These are phyloP conservation scores for Psilopsiagon aurifrons DNA, from an alignment of 2,113 vertebrate genomes.

Conservation along the genomic window DNA sequence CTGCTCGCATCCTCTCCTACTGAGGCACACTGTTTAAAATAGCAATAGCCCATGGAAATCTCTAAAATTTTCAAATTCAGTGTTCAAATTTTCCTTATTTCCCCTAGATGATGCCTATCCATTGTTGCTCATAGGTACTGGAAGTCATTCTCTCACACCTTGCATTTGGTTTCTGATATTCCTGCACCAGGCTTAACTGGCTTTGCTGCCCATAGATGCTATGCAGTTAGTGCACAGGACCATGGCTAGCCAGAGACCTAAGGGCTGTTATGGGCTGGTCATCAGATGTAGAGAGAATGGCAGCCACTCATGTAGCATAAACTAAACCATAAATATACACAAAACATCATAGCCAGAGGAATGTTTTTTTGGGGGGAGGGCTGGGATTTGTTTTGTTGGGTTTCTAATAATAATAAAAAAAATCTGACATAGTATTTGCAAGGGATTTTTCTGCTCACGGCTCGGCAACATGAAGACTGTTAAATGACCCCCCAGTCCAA, in stretches of 20 bases:
- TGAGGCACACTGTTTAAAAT: neutral
- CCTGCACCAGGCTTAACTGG: fast-evolving
- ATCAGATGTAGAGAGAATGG: fast-evolving
- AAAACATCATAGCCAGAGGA: neutral
- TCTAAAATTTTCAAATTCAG: too few relatives aligned
- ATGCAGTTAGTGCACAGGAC: fast-evolving
- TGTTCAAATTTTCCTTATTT: neutral
- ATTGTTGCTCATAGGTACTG: neutral
- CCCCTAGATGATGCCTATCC: neutral
- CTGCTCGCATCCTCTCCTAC: fast-evolving
- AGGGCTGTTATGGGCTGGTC: fast-evolving
- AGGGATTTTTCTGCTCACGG: neutral
- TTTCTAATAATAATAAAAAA: neutral
- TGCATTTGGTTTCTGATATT: fast-evolving
- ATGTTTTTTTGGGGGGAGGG: too few relatives aligned
- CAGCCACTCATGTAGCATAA: neutral
- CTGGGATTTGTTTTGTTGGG: neutral
- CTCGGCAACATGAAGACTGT: neutral
- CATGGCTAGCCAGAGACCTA: neutral
- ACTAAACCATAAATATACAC: neutral
- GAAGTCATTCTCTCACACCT: neutral
- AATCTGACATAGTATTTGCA: neutral
- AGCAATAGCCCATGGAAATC: neutral
- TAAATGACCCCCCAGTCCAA: neutral
- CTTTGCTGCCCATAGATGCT: fast-evolving